Conservation (phyloP, 2,888 invertebrate species). For the Stramonita haemastoma region DNA sequence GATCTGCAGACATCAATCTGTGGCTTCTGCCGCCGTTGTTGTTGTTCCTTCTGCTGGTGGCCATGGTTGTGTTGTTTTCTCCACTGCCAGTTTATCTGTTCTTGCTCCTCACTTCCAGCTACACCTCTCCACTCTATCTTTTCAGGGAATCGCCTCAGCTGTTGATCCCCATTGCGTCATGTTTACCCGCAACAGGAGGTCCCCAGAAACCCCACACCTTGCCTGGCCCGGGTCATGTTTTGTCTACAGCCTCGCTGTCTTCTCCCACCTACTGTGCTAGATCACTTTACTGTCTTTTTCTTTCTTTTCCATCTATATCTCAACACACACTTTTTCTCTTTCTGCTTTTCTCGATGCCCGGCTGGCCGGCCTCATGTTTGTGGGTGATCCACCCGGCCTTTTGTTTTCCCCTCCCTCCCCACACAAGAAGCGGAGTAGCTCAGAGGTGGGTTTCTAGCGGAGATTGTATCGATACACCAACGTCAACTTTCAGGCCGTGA, state of each 20-base stretch:
- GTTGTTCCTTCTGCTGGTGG: background rate
- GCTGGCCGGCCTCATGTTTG: background rate
- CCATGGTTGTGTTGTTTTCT: background rate
- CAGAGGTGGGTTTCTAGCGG: background rate
- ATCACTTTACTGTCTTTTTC: background rate
- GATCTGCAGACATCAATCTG: no score
- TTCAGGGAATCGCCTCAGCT: background rate
- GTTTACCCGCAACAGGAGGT: background rate
- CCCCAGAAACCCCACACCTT: background rate
- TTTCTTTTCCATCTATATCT: background rate
- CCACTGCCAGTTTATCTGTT: background rate
- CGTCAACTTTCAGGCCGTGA: background rate
- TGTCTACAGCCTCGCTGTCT: background rate
- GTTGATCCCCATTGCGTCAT: background rate
- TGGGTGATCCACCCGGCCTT: background rate
- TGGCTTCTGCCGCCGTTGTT: background rate
- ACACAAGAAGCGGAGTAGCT: background rate
- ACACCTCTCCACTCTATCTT: background rate
- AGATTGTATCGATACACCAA: background rate
- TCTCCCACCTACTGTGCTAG: background rate
- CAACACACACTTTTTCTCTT: background rate
- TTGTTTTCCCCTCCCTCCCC: background rate
- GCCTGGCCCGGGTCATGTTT: background rate
- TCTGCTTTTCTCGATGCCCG: background rate
- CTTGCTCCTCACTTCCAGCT: background rate